phyloP scores from a whole-genome alignment of 1,140 invertebrate genomes.

The Microplitis mediator region DNA sequence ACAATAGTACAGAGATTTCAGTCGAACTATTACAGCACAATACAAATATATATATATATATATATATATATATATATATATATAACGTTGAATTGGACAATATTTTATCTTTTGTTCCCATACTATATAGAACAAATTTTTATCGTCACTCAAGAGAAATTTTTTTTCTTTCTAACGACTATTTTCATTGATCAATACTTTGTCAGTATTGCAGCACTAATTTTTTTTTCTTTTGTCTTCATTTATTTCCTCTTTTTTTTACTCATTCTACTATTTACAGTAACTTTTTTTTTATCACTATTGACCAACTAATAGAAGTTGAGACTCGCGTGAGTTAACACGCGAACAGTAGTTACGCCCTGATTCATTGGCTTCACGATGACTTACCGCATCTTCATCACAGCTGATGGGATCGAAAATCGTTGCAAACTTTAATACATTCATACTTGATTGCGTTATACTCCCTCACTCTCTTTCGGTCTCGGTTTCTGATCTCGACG shows the following conservation, averaged over 20 bases:
- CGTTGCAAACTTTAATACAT: background rate
- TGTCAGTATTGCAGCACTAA: too few species aligned
- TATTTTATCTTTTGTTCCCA: background rate
- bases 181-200: too few species aligned
- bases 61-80: background rate
- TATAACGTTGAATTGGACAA: background rate
- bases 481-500: background rate
- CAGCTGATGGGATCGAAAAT: background rate
- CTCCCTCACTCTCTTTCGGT: too few species aligned
- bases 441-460: constrained; percentile 1
- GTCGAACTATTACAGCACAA: background rate
- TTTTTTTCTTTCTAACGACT: too few species aligned
- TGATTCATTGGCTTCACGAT: background rate
- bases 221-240: too few species aligned
- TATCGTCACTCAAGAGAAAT: background rate
- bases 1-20: background rate
- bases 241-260: too few species aligned
- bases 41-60: background rate
- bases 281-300: too few species aligned
- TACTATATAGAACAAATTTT: background rate
- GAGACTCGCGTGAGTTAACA: background rate
- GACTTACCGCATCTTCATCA: background rate
- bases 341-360: background rate
- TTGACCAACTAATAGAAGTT: too few species aligned
- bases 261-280: too few species aligned